These are phyloP conservation scores for Oncopeltus fasciatus DNA, from an alignment of 1,140 invertebrate genomes.

Conservation along the genomic window DNA sequence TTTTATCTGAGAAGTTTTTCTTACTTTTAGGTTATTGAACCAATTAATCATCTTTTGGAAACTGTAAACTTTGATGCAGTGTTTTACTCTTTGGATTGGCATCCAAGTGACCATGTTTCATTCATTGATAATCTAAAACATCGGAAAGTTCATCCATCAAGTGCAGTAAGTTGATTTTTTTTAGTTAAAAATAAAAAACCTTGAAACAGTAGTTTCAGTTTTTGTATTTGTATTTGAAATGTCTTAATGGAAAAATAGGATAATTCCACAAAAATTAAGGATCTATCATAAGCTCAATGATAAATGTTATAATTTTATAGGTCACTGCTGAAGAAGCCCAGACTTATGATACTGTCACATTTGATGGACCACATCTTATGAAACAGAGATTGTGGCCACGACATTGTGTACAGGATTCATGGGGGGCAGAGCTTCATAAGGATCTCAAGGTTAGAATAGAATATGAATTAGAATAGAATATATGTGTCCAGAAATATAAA, in stretches of 20 bases:
- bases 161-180: constrained; percentile 40
- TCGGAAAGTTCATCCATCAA: constrained; percentile 50
- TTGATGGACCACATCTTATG: constrained; percentile 67
- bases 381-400: constrained; percentile 83
- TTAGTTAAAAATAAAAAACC: not conserved
- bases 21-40: constrained; percentile 55
- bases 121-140: constrained; percentile 81
- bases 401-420: constrained; percentile 88
- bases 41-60: constrained; percentile 79
- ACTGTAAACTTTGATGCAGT: constrained; percentile 76
- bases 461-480: too few relatives aligned
- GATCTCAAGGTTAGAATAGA: constrained; percentile 65
- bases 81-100: constrained; percentile 96
- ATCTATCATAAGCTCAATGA: too few relatives aligned
- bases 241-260: too few relatives aligned
- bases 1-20: constrained; percentile 11
- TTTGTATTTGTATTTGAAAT: too few relatives aligned
- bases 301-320: too few relatives aligned
- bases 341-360: constrained; percentile 80
- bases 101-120: constrained; percentile 89
- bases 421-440: constrained; percentile 85
- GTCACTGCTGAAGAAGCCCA: constrained; percentile 49
- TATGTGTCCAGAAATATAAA: too few relatives aligned
- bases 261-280: too few relatives aligned
- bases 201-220: too few relatives aligned